phyloP scores from a whole-genome alignment of 1,140 invertebrate species.

The Anoplophora glabripennis region DNA sequence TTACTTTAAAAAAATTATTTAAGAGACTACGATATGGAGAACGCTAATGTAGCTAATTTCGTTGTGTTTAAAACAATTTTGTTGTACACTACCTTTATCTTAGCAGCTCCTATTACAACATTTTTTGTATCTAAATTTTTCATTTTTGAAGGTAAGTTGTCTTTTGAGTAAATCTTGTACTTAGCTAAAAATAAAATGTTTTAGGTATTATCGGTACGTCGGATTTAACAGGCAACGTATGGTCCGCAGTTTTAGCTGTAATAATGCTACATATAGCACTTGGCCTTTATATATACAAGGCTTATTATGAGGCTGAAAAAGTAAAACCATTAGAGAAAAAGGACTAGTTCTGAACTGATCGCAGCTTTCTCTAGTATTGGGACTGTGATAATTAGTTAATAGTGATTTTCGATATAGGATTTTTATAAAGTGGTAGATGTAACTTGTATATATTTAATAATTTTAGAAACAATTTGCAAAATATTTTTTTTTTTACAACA shows the following conservation, averaged over 20 bases:
- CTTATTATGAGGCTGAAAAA: conserved; percentile 59
- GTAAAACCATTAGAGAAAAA: conserved; percentile 35
- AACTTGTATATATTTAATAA: too few species aligned
- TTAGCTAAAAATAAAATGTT: conserved; percentile 33
- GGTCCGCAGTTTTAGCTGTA: conserved; percentile 68
- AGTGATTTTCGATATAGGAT: too few species aligned
- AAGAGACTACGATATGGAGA: too few species aligned
- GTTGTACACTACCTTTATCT: conserved; percentile 61
- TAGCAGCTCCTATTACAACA: conserved; percentile 59
- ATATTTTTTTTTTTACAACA: too few species aligned
- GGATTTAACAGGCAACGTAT: conserved; percentile 67
- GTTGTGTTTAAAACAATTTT: conserved; percentile 62
- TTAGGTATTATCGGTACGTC: conserved; percentile 56
- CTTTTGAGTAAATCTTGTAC: background rate
- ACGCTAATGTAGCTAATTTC: conserved; percentile 1
- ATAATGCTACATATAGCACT: conserved; percentile 68
- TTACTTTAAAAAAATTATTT: too few species aligned
- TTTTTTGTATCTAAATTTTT: conserved; percentile 60
- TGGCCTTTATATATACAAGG: conserved; percentile 73
- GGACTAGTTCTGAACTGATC: conserved; percentile 30
- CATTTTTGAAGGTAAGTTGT: conserved; percentile 55
- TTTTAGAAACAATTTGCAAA: too few species aligned
- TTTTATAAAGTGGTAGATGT: too few species aligned
- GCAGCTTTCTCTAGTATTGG: too few species aligned
- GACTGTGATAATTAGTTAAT: too few species aligned